A percentile compares a stretch with the other conserved stretches of the same genome.
phyloP scores from a whole-genome alignment of 2,113 vertebrate species.

The Tonatia bakeri region DNA sequence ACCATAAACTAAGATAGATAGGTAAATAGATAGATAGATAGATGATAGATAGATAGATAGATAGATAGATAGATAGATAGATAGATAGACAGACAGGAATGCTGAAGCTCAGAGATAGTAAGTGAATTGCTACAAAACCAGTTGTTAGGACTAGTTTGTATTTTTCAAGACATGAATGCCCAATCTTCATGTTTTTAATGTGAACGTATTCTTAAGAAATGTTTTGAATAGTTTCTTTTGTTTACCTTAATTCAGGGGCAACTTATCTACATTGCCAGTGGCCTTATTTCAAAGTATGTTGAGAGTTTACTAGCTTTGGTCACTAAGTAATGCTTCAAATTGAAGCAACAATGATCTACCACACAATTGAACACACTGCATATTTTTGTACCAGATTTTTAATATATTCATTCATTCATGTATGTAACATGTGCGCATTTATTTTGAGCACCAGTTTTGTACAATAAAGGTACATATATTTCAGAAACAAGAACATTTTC shows the following conservation, averaged over 20 bases:
- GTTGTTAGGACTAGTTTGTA: not conserved
- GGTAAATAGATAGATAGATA: no score
- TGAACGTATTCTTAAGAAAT: not conserved
- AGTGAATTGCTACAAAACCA: not conserved
- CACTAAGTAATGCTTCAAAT: not conserved
- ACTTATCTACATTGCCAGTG: not conserved
- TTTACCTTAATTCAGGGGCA: not conserved
- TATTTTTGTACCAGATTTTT: not conserved
- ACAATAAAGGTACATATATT: not conserved
- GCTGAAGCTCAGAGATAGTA: not conserved
- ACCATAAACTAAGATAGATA: not conserved
- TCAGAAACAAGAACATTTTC: slow-evolving; percentile 23
- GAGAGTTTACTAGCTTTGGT: not conserved
- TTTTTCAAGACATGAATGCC: not conserved
- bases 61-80: no score
- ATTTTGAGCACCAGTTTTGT: not conserved
- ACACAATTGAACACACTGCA: not conserved
- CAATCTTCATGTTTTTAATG: not conserved
- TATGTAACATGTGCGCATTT: not conserved
- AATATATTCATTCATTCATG: not conserved
- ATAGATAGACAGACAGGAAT: not conserved
- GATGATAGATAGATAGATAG: no score
- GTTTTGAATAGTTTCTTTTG: not conserved
- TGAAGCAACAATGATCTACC: not conserved
- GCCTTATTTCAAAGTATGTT: not conserved